A percentile compares a stretch with the other conserved stretches of the same genome.
Evolutionary conservation across 2,797 vertebrate species (phyloP).

Genomic region (Hydrolagus colliei): DNA sequence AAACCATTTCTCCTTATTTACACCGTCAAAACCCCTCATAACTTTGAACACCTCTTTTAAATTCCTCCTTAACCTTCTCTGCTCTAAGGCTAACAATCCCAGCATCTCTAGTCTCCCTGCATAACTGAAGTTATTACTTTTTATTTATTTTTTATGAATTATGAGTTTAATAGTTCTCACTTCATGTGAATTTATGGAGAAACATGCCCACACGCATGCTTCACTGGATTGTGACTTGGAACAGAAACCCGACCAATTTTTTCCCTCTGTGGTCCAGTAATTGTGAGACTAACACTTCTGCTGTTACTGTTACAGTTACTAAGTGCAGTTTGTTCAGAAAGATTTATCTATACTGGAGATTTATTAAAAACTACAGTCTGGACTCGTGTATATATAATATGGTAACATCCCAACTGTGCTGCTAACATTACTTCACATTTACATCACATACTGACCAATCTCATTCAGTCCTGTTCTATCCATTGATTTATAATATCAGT

Average conservation of each 20-base stretch:
- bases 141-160: too few relatives aligned
- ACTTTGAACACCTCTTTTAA: too few relatives aligned
- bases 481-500: neutral
- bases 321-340: neutral
- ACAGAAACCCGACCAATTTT: neutral
- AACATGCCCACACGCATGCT: neutral
- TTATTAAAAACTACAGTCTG: neutral
- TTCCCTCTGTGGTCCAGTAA: neutral
- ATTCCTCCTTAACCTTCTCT: too few relatives aligned
- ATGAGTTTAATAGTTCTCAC: neutral
- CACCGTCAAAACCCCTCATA: too few relatives aligned
- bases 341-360: neutral
- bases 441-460: neutral
- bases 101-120: too few relatives aligned
- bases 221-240: neutral
- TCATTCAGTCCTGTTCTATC: neutral
- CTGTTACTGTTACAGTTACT: neutral
- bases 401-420: neutral
- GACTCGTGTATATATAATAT: neutral
- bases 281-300: neutral
- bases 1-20: too few relatives aligned
- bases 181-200: neutral
- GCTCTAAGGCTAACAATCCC: too few relatives aligned
- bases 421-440: neutral
- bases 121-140: too few relatives aligned